Evolutionary conservation across 2,888 invertebrate species (phyloP), one percentile per base, ranked within the genome.

Genomic region (Diadegma fenestrale): DNA sequence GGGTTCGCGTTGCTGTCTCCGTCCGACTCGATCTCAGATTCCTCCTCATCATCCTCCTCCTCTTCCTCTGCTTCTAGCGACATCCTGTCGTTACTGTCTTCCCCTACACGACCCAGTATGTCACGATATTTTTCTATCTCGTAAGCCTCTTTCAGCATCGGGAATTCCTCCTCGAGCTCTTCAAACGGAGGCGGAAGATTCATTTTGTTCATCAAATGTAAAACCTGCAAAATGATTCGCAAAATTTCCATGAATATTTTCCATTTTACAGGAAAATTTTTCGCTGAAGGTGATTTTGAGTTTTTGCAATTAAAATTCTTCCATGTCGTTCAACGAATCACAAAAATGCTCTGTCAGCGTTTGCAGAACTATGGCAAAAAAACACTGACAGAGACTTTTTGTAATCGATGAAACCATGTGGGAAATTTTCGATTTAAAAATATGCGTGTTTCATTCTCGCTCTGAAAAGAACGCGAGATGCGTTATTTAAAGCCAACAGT

Each of bases 151-250:
- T 90, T 91, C 4, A 94, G 80, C 73, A 89, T 84, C 10, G 93
- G 93, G 90, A 92, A 93, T 87, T 93, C 92, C 37, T 90, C 87
- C 86, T 95, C 95, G 63, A 95, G 92, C 88, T 94, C 92, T 22
- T 95, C 95, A 94, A 99, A 99, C 0, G 99, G 99, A 63, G 97
- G 96, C 22, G 97, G 97, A 71, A 99, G 94, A 93, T 97, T 97
- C 98, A 99, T 98, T 94, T 97, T 97, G 93, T 99, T 99, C 99
- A 99, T 99, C 76, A 99, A 95, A 94, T 99, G 99, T 68, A 99
- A 92, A 12, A 97, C 96, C 95, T 97, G 96, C 17, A 45, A 30
- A 71, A 33, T 37, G 58, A 48, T 19, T 7, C 1, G 26, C 45
- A 14, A n/a, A n/a, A 17, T 69, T 10, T 22, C 4, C 33, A 30